These are phyloP conservation scores for Drosophila pseudoobscura DNA, from an alignment of 1,140 invertebrate species.

Conservation along the genomic window DNA sequence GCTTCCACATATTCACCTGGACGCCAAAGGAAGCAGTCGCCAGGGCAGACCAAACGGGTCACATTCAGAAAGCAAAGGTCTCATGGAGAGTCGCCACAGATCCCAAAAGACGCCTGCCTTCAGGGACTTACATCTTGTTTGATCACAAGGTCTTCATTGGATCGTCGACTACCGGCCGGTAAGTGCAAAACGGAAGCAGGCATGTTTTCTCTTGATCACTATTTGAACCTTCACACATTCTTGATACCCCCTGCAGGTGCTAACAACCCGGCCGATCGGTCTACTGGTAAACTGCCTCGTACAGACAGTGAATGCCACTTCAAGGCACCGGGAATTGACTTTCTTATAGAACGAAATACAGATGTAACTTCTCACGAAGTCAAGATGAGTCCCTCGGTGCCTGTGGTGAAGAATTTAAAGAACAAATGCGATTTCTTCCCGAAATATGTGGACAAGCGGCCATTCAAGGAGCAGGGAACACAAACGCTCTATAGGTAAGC, in stretches of 20 bases:
- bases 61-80: constrained; percentile 29
- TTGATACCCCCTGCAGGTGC: constrained; percentile 26
- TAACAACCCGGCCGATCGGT: constrained; percentile 56
- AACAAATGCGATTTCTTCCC: constrained; percentile 62
- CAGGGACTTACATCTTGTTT: constrained; percentile 49
- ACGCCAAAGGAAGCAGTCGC: constrained; percentile 14
- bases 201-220: neutral
- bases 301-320: constrained; percentile 65
- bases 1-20: neutral
- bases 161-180: constrained; percentile 42
- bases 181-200: neutral
- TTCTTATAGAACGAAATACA: constrained; percentile 31
- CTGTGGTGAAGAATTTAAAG: constrained; percentile 30
- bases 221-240: neutral
- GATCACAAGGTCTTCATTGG: constrained; percentile 28
- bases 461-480: constrained; percentile 55
- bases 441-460: constrained; percentile 34
- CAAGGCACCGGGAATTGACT: constrained; percentile 50
- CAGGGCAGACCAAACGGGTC: constrained; percentile 46
- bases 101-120: constrained; percentile 16
- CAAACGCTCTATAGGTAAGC: constrained; percentile 72
- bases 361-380: constrained; percentile 42
- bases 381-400: constrained; percentile 36
- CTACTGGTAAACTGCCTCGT: constrained; percentile 45
- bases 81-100: constrained; percentile 11